These are phyloP conservation scores for Mormyrus proboscirostris DNA, from an alignment of 2,797 vertebrate species.

Conservation along the genomic window DNA sequence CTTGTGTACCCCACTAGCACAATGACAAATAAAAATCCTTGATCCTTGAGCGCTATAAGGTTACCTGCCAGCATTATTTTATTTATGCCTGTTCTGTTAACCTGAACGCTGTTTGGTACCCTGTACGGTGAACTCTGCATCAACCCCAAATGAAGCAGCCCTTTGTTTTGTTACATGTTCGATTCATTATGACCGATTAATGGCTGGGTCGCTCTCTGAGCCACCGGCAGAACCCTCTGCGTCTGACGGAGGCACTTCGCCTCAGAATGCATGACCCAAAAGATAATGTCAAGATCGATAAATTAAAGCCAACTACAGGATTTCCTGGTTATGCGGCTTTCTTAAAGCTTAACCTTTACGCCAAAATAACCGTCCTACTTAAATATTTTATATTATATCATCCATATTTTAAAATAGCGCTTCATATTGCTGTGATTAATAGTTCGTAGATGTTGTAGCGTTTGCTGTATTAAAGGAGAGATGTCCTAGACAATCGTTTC, in stretches of 20 bases:
- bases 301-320: constrained; percentile 22
- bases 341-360: constrained; percentile 30
- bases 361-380: constrained; percentile 29
- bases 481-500: constrained; percentile 6
- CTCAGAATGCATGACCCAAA: constrained; percentile 14
- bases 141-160: neutral
- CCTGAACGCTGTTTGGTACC: neutral
- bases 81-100: neutral
- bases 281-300: constrained; percentile 15
- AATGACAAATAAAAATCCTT: neutral
- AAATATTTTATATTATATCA: constrained; percentile 33
- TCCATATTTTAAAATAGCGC: constrained; percentile 33
- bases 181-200: neutral
- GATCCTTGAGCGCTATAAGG: constrained; percentile 1
- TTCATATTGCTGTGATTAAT: constrained; percentile 31
- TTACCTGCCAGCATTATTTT: neutral
- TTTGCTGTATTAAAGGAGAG: neutral
- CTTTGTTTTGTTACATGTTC: neutral
- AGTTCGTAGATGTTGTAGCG: neutral
- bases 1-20: neutral
- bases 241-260: neutral
- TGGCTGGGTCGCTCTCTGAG: neutral
- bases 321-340: constrained; percentile 24
- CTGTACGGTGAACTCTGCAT: neutral
- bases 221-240: neutral